Percentiles rank a stretch among this genome's conserved stretches.
phyloP scores from a whole-genome alignment of 2,888 invertebrate species.

The Pseudanteris insignis region DNA sequence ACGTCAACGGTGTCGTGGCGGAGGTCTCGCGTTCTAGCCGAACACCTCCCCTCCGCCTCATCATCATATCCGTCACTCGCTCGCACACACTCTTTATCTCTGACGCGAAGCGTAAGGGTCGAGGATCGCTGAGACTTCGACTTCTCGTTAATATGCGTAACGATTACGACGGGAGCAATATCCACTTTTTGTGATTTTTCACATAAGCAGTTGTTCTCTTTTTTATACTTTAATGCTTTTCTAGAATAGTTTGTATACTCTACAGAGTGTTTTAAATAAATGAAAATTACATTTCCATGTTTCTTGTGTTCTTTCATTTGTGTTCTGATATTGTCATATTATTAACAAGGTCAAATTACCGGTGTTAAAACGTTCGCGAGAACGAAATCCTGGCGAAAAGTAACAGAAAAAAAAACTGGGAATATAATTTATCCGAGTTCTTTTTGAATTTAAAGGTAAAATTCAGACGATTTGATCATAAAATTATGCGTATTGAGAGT shows the following conservation, averaged over 20 bases:
- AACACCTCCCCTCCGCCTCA: too few relatives aligned
- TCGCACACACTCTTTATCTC: too few relatives aligned
- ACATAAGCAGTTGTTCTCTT: constrained; percentile 59
- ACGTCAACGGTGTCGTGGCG: constrained; percentile 57
- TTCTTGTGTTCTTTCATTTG: constrained; percentile 4
- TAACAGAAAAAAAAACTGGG: too few relatives aligned
- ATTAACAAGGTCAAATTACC: too few relatives aligned
- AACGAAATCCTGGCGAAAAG: too few relatives aligned
- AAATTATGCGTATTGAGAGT: too few relatives aligned
- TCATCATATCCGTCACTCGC: too few relatives aligned
- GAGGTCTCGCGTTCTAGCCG: too few relatives aligned
- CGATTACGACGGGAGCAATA: constrained; percentile 56
- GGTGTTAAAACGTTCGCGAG: too few relatives aligned
- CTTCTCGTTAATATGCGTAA: constrained; percentile 56
- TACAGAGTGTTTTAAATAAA: constrained; percentile 66
- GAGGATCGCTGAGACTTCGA: constrained; percentile 66
- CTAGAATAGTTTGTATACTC: constrained; percentile 63
- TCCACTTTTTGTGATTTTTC: constrained; percentile 63
- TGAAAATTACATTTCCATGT: constrained; percentile 52
- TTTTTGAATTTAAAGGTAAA: not conserved
- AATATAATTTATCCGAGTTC: too few relatives aligned
- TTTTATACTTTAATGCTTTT: constrained; percentile 64
- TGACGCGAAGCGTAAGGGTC: constrained; percentile 62
- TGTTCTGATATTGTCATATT: not conserved
- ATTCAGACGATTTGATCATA: not conserved